Base-by-base conservation (phyloP, 2,888 invertebrate species). In the Copidosoma aretas region DNA sequence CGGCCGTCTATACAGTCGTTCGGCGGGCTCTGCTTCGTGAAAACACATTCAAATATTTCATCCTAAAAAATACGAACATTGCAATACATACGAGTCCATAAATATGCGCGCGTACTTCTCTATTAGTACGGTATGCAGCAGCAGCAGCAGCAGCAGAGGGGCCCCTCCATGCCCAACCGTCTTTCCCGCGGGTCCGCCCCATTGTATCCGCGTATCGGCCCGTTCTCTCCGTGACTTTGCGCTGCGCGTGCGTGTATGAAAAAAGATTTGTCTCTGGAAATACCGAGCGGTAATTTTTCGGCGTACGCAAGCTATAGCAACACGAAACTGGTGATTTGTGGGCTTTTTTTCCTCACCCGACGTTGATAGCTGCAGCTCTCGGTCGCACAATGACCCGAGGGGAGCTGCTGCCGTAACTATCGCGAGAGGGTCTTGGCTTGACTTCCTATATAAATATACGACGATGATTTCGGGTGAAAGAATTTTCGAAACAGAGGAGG, bases 281-380 rank as follows among this genome's bases (percentile, higher is more conserved):
- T 32, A 32, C 32, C 54, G 62, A 54, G 54, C 65, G 56, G 65
- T 66, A 70, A 70, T 70, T 70, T 69, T 65, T 70, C 62, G 65
- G 21, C n/a, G 21, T 19, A 49, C 4, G 17, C 41, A n/a, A 52
- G 10, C 24, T 1, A n/a, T 22, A 1, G 63, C 46, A 69, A 65
- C 24, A 15, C 64, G 61, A 69, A 60, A 41, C 65, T 54, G 21
- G 17, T 70, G 69, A 70, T 70, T 70, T 70, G 62, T 70, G 51
- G 19, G 3, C 12, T 46, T 46, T 46, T 46, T 46, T 46, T 46
- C 3, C 43, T 17, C 17, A 46, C 43, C 3, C 22, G 64, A 60
- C 60, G 56, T 62, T 66, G 69, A 66, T 70, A 60, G 53, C 65
- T 69, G 39, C 51, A 19, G 22, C 57, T 19, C 10, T 51, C 52